Base-by-base conservation (phyloP, 2,113 vertebrate species). In the Microcebus murinus region DNA sequence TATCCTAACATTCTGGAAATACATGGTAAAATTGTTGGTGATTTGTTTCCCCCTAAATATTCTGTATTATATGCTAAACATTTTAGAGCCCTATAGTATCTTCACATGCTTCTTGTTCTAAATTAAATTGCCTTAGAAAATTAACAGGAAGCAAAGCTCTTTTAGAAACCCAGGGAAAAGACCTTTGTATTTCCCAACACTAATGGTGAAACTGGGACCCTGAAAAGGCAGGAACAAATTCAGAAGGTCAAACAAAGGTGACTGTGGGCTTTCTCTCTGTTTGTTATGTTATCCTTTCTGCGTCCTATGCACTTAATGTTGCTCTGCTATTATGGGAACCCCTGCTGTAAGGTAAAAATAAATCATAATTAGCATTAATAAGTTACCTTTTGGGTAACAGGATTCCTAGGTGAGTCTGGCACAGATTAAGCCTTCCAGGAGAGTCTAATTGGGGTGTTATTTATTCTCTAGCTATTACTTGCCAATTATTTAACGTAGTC, bases 311-410 rank as follows among this genome's bases (percentile, higher is more conserved):
- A 70, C 45, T 93, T 87, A 87, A 57, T 91, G 45, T 71, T 81
- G 6, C 1, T 80, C 79, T 93, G 11, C 70, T 88, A 50, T 93
- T 87, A 79, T 31, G n/a, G 74, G 50, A 76, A 3, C 2, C n/a
- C 45, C 36, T 67, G 39, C 50, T 71, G 25, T 63, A 94, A 73
- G 42, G 48, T 91, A 83, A 86, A 92, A 95, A 93, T 94, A 96
- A 89, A 94, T 93, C 89, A 97, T 81, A 96, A 93, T 97, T 96
- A 96, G 68, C 20, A 94, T 87, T 94, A 96, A 90, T 96, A 90
- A 96, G 31, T 84, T 96, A 95, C n/a, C 63, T 96, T 94, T 80
- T 39, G 20, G 61, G 63, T 87, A 94, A 73, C 18, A 96, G 67
- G 45, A 96, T 79, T 71, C 27, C 45, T 91, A 73, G 36, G 39